Conservation (phyloP, 92 coral and sea anemone genomes). For the Plumapathes pennacea region DNA sequence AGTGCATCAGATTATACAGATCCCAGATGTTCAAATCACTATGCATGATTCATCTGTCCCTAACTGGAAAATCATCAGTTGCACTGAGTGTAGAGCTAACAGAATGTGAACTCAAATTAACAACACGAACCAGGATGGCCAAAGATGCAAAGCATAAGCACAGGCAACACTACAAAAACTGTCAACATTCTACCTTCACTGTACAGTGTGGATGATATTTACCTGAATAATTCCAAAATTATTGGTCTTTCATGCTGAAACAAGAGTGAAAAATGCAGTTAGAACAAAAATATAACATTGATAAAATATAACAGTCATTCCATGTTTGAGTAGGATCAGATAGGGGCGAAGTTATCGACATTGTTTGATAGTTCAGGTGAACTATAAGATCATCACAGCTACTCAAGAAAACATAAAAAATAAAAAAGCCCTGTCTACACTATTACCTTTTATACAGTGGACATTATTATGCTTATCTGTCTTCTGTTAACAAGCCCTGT, state of each 20-base stretch:
- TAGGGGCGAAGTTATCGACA: constrained; percentile 92
- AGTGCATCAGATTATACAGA: constrained; percentile 57
- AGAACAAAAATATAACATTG: background rate
- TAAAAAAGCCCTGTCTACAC: background rate
- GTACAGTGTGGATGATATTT: background rate
- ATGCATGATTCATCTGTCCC: constrained; percentile 62
- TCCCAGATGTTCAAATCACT: constrained; percentile 55
- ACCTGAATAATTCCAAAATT: background rate
- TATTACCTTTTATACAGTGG: background rate
- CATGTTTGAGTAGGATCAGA: constrained; percentile 47
- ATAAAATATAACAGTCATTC: background rate
- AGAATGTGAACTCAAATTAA: background rate
- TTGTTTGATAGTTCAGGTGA: constrained; percentile 65
- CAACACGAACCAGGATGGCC: too few species aligned
- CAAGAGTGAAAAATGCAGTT: background rate
- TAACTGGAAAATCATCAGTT: constrained; percentile 69
- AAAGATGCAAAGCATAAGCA: too few species aligned
- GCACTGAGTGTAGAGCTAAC: constrained; percentile 5
- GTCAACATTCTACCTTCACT: too few species aligned
- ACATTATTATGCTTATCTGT: too few species aligned
- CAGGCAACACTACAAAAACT: background rate
- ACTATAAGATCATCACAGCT: constrained; percentile 66
- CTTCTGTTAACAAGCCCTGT: background rate
- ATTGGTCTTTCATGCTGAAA: background rate
- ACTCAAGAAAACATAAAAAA: background rate